Percentiles rank a stretch among this genome's conserved stretches.
These are phyloP conservation scores for Mythimna ferrago DNA, from an alignment of 2,888 invertebrate genomes.

Conservation along the genomic window DNA sequence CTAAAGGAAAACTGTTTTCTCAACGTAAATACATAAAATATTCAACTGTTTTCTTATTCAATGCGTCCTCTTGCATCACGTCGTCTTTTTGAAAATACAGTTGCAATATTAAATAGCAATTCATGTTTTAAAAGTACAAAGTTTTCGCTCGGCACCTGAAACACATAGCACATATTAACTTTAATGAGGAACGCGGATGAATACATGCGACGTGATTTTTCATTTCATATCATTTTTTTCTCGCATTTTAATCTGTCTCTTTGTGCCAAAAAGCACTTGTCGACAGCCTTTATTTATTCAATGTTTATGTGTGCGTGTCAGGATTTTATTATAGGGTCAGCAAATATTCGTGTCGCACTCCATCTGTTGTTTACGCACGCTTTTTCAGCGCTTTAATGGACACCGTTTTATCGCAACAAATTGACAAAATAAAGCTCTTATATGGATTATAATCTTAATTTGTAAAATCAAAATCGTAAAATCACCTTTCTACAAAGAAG, in stretches of 20 bases:
- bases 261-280: slow-evolving; percentile 59
- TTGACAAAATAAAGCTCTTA: slow-evolving; percentile 35
- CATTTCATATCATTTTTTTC: slow-evolving; percentile 52
- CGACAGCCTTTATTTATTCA: slow-evolving; percentile 61
- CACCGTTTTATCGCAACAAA: slow-evolving; percentile 34
- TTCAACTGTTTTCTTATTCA: slow-evolving; percentile 1
- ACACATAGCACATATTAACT: slow-evolving; percentile 9
- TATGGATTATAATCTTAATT: slow-evolving; percentile 17
- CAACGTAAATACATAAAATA: slow-evolving; percentile 2
- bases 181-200: not conserved
- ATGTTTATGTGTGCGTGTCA: slow-evolving; percentile 41
- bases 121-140: slow-evolving; percentile 16
- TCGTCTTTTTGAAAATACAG: slow-evolving; percentile 8
- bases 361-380: slow-evolving; percentile 48
- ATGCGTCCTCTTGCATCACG: not conserved
- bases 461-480: slow-evolving; percentile 25
- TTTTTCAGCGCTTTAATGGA: slow-evolving; percentile 28
- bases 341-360: slow-evolving; percentile 48
- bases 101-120: slow-evolving; percentile 32
- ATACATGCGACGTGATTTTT: slow-evolving; percentile 46
- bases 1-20: not conserved
- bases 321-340: slow-evolving; percentile 54
- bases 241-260: slow-evolving; percentile 56
- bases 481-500: slow-evolving; percentile 46
- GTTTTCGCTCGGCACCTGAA: slow-evolving; percentile 1